Evolutionary conservation across 2,113 vertebrate genomes (phyloP), one percentile per base, ranked within the genome.

Genomic region (Peromyscus californicus): DNA sequence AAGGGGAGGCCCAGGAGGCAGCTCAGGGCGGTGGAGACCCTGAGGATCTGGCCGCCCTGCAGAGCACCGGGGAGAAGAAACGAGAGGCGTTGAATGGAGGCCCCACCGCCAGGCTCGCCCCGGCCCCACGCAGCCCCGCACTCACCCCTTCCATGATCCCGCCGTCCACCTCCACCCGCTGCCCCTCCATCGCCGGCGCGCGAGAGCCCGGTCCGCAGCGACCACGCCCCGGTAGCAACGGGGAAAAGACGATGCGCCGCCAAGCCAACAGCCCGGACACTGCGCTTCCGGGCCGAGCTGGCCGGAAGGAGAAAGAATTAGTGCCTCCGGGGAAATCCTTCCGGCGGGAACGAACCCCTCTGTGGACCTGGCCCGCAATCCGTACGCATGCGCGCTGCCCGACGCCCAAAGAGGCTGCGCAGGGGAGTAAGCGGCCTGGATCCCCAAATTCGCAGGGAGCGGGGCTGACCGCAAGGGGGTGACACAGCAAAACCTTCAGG

Each of bases 91-190:
- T 54, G 45, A 57, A 39, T 8, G 13, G 36, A 72, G 42, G 69
- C 22, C 36, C 48, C 19, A 8, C 67, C 33, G 48, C 65, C 39
- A 39, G 2, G 69, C 7, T n/a, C 59, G 7, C 39, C 39, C 45
- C n/a, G 21, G 4, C 13, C 88, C 1, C 8, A 29, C 19, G 51
- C 7, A 11, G 16, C 51, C 0, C 57, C 4, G 29, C 80, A 98
- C 99, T 99, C 97, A 99, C 99, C 98, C 99, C 99, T 98, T 99
- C 99, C 99, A 99, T 99, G 92, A 99, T 98, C 89, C 99, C 99
- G 95, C 99, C 99, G 97, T 99, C 99, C 74, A 99, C 98, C 93
- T 99, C 99, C 93, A 99, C 97, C 76, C 72, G 82, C 87, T 95
- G 97, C 42, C 96, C 96, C 13, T 98, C 98, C 98, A 99, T 99